phyloP scores from a whole-genome alignment of 2,113 vertebrate species.

The Otocyon megalotis region DNA sequence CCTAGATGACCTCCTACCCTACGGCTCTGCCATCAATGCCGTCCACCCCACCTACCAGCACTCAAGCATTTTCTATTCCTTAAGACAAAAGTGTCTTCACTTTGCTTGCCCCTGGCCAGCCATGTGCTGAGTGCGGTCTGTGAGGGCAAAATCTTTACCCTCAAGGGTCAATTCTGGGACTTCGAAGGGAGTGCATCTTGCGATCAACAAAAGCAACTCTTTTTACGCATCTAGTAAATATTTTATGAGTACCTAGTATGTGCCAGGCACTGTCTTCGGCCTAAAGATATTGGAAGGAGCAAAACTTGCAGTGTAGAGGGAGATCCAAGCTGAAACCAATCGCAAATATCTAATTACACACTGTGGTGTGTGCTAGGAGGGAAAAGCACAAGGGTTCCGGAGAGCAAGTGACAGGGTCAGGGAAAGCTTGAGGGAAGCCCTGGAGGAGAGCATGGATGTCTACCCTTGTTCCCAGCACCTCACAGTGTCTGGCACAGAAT shows the following conservation, averaged over 20 bases:
- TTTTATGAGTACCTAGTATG: background rate
- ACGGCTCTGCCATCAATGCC: background rate
- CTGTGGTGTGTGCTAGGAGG: background rate
- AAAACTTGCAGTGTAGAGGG: background rate
- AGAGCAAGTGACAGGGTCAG: background rate
- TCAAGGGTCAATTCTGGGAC: background rate
- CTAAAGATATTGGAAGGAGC: background rate
- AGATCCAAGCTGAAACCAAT: background rate
- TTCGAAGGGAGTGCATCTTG: background rate
- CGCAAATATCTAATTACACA: background rate
- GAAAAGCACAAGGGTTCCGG: background rate
- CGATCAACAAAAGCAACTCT: background rate
- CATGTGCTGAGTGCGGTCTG: no score
- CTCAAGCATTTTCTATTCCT: background rate
- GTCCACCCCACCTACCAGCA: fast-evolving
- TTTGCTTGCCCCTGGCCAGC: background rate
- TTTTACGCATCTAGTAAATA: background rate
- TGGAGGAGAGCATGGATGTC: background rate
- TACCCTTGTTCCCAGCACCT: background rate
- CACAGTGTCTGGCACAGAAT: background rate
- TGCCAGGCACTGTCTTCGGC: background rate
- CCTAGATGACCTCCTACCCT: no score
- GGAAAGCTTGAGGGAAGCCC: background rate
- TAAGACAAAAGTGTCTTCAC: background rate
- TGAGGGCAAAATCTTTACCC: background rate